phyloP scores from a whole-genome alignment of 2,113 vertebrate species.

The Donacobius atricapilla region DNA sequence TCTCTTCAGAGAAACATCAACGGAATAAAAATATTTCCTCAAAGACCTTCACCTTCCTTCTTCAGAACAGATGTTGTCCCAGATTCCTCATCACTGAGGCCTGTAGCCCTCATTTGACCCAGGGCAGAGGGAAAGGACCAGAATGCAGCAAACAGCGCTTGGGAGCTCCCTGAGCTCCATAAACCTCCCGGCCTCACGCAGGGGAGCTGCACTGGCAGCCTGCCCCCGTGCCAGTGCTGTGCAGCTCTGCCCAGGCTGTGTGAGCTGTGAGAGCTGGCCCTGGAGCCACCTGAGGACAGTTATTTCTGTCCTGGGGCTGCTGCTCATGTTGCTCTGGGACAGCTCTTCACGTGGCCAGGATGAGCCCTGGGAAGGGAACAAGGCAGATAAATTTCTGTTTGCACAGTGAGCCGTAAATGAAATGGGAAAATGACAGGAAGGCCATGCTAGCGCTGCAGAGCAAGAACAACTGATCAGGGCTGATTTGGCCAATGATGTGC shows the following conservation, averaged over 20 bases:
- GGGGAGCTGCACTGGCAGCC: not conserved
- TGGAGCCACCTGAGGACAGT: not conserved
- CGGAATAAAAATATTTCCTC: not conserved
- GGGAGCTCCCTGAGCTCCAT: not conserved
- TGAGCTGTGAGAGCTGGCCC: not conserved
- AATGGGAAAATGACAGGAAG: not conserved
- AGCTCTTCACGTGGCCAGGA: not conserved
- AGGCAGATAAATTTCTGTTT: not conserved
- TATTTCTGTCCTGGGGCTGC: not conserved
- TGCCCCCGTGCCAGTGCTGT: not conserved
- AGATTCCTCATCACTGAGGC: not conserved
- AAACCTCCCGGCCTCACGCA: accelerated
- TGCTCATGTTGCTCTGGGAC: not conserved
- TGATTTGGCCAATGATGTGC: not conserved
- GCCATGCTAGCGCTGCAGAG: not conserved
- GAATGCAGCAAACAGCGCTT: not conserved
- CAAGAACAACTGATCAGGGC: not conserved
- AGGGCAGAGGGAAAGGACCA: not conserved
- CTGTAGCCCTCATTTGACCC: not conserved
- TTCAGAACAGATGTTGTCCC: not conserved
- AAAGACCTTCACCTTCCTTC: not conserved
- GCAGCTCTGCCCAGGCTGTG: not conserved
- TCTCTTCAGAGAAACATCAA: not conserved
- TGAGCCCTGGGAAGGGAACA: not conserved
- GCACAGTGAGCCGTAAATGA: not conserved